A percentile compares a stretch with the other conserved stretches of the same genome.
Evolutionary conservation across 2,888 invertebrate genomes (phyloP).

Genomic region (Lathronympha strigana): DNA sequence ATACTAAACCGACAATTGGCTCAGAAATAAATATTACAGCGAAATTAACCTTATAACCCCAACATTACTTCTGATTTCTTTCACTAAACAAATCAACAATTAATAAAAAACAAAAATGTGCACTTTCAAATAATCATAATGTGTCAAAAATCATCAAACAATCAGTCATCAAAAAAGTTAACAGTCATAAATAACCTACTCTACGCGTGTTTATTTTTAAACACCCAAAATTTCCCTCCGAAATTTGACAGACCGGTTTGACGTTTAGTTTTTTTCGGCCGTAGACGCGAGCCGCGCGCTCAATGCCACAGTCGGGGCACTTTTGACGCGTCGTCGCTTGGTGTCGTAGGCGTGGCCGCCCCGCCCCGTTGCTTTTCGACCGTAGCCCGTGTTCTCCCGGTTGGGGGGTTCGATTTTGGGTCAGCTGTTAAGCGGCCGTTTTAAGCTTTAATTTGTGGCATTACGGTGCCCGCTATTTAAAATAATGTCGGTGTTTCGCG

Average conservation of each 20-base stretch:
- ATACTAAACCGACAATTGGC: no score
- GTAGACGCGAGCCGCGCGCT: constrained; percentile 63
- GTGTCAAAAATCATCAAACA: background rate
- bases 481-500: constrained; percentile 73
- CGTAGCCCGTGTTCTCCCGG: constrained; percentile 52
- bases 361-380: constrained; percentile 81
- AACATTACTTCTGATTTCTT: no score
- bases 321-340: constrained; percentile 75
- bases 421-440: constrained; percentile 83
- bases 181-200: background rate
- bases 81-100: background rate
- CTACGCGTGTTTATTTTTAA: constrained; percentile 12
- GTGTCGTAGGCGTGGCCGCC: constrained; percentile 74
- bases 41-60: no score
- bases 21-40: no score
- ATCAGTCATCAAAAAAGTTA: background rate
- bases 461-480: constrained; percentile 76
- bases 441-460: constrained; percentile 84
- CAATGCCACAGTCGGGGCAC: constrained; percentile 70
- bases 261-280: constrained; percentile 44
- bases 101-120: background rate
- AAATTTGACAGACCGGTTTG: constrained; percentile 38
- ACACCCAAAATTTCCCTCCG: constrained; percentile 41
- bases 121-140: background rate
- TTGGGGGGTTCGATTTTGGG: constrained; percentile 80